A percentile compares a stretch with the other conserved stretches of the same genome.
These are phyloP conservation scores for Ooceraea biroi DNA, from an alignment of 1,140 invertebrate species.

Conservation along the genomic window DNA sequence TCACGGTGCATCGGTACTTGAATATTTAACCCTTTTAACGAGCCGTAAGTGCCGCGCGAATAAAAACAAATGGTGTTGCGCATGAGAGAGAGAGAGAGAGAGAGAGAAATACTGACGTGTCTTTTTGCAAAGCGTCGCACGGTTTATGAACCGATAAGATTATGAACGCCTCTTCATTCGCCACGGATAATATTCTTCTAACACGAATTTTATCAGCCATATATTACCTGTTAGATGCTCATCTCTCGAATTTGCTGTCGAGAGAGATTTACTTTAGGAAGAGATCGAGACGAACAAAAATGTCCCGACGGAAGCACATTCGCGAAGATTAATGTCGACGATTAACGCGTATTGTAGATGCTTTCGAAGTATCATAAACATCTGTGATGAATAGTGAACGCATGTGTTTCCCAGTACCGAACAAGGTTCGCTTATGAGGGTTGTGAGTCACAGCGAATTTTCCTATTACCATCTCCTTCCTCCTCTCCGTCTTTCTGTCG, in stretches of 20 bases:
- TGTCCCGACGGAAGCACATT: not conserved
- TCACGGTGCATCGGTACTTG: constrained; percentile 36
- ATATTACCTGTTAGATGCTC: not conserved
- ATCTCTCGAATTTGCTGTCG: not conserved
- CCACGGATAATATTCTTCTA: constrained; percentile 14
- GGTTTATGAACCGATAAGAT: constrained; percentile 34
- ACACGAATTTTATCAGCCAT: constrained; percentile 9
- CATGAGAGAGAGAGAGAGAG: not conserved
- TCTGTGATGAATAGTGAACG: not conserved
- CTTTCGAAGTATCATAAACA: not conserved
- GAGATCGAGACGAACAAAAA: no score
- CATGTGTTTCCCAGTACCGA: constrained; percentile 25
- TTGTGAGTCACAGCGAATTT: constrained; percentile 49
- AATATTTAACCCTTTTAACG: constrained; percentile 59
- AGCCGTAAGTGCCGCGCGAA: not conserved
- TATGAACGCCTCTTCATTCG: constrained; percentile 17
- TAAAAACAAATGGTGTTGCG: constrained; percentile 41
- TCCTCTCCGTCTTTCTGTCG: not conserved
- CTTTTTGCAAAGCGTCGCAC: constrained; percentile 15
- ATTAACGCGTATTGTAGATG: not conserved
- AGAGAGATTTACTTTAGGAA: not conserved
- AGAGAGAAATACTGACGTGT: constrained; percentile 6
- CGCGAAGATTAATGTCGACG: constrained; percentile 15
- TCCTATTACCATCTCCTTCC: constrained; percentile 20
- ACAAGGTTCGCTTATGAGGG: constrained; percentile 27